These are phyloP conservation scores for Conus canariensis DNA, from an alignment of 2,888 invertebrate species.

Conservation along the genomic window DNA sequence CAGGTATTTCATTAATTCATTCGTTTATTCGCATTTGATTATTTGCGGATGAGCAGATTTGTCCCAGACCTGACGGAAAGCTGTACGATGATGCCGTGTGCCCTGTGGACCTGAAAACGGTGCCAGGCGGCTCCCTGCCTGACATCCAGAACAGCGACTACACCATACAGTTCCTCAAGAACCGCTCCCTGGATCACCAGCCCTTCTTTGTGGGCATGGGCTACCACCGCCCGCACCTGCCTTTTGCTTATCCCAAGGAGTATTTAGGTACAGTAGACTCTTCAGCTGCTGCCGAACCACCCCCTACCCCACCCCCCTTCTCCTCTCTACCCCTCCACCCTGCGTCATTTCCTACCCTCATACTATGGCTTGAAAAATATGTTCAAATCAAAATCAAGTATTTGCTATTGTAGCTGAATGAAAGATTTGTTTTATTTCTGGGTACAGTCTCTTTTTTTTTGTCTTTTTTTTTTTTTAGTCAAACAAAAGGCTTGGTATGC, in stretches of 20 bases:
- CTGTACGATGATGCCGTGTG: constrained; percentile 83
- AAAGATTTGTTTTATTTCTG: no score
- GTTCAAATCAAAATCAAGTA: no score
- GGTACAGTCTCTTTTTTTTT: no score
- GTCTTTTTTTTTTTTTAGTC: no score
- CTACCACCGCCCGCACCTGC: constrained; percentile 94
- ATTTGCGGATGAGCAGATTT: constrained; percentile 81
- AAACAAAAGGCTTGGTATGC: no score
- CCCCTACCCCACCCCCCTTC: background rate
- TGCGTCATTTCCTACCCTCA: no score
- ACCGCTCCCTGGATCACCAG: constrained; percentile 73
- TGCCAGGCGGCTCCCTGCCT: constrained; percentile 88
- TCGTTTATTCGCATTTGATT: no score
- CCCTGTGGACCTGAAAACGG: constrained; percentile 86
- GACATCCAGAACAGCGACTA: constrained; percentile 87
- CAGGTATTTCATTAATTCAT: no score
- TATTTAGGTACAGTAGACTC: constrained; percentile 84
- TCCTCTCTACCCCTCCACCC: background rate
- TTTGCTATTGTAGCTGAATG: no score
- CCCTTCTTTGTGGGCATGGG: constrained; percentile 92
- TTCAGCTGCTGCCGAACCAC: background rate
- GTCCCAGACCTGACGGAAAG: constrained; percentile 81
- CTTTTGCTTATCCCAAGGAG: constrained; percentile 89
- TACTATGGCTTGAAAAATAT: no score
- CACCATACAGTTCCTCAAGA: constrained; percentile 84